Percentiles rank a stretch among this genome's conserved stretches.
These are phyloP conservation scores for Lynx canadensis DNA, from an alignment of 2,113 vertebrate species.

Conservation along the genomic window DNA sequence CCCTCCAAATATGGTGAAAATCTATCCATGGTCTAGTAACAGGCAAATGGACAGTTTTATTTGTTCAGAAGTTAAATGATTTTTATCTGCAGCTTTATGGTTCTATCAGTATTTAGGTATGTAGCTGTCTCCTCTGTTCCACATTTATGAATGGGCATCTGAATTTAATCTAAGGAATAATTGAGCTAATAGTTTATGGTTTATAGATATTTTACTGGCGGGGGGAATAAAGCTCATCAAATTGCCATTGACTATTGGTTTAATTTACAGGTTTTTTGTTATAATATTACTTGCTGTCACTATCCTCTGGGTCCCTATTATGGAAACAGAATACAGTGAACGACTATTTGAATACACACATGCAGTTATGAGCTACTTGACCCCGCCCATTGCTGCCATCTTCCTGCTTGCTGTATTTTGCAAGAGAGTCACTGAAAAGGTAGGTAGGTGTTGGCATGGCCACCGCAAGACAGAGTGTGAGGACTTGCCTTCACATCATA, in stretches of 20 bases:
- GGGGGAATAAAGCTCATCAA: background rate
- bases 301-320: constrained; percentile 93
- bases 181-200: background rate
- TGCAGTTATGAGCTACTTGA: constrained; percentile 91
- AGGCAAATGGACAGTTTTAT: background rate
- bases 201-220: background rate
- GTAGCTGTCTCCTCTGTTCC: background rate
- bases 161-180: background rate
- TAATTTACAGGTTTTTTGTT: constrained; percentile 89
- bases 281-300: constrained; percentile 90
- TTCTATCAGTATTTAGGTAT: background rate
- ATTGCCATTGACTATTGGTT: background rate
- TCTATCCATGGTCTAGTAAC: background rate
- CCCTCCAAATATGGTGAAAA: background rate
- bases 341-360: constrained; percentile 93
- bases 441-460: constrained; percentile 68
- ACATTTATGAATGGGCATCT: background rate
- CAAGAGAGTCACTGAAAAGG: constrained; percentile 92
- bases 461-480: accelerated
- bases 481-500: background rate
- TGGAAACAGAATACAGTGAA: constrained; percentile 89
- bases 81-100: background rate
- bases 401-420: constrained; percentile 93
- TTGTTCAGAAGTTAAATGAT: background rate
- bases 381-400: constrained; percentile 91